Percentiles rank a stretch among this genome's conserved stretches.
phyloP scores from a whole-genome alignment of 2,888 invertebrate species.

The Amphipoea lucens region DNA sequence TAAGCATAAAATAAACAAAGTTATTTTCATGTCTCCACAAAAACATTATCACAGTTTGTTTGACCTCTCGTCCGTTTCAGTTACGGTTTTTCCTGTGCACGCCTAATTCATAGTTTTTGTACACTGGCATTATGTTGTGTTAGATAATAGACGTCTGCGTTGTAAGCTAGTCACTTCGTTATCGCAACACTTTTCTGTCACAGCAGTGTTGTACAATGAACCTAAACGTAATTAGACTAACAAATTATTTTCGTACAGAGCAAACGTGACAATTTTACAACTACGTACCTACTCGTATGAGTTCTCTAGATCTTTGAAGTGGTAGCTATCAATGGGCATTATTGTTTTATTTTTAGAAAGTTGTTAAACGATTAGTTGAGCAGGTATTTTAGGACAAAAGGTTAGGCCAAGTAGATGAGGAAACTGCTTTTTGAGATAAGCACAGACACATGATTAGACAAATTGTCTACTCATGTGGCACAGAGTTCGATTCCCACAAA shows the following conservation, averaged over 20 bases:
- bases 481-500: not conserved
- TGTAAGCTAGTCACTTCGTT: constrained; percentile 10
- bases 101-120: constrained; percentile 36
- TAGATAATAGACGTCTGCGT: constrained; percentile 19
- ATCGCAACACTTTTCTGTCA: constrained; percentile 37
- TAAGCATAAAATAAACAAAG: not conserved
- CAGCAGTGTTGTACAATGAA: constrained; percentile 43
- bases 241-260: constrained; percentile 20
- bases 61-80: constrained; percentile 53
- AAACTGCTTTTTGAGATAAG: not conserved
- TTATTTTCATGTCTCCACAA: constrained; percentile 11
- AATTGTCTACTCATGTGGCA: too few relatives aligned
- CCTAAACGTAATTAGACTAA: constrained; percentile 51
- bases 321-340: not conserved
- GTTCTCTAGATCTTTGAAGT: not conserved
- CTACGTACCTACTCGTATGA: not conserved
- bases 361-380: not conserved
- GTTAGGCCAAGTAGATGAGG: not conserved
- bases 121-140: constrained; percentile 14
- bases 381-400: not conserved
- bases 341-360: constrained; percentile 7
- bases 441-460: too few relatives aligned
- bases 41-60: constrained; percentile 9
- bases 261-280: constrained; percentile 43
- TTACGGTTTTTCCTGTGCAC: constrained; percentile 48